Base-by-base conservation (phyloP, 2,797 vertebrate genomes). In the Potorous gilbertii region DNA sequence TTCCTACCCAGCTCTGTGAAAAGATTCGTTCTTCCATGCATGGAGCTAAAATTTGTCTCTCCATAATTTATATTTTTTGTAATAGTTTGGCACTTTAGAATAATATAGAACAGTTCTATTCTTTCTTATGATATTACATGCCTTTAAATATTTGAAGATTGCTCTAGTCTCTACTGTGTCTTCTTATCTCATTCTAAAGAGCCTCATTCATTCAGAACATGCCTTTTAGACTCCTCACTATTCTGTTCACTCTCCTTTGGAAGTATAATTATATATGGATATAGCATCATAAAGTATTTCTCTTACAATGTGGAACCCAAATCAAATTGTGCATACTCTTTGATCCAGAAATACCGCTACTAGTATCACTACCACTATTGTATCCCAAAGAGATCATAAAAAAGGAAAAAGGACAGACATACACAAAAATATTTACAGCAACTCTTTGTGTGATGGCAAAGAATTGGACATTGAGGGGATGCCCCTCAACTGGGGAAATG, bases 141-240 rank as follows among this genome's bases (percentile, higher is more conserved):
- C 54, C 57, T 52, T 27, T 91, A 91, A 34, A 56, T 13, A 52
- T n/a, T 34, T 8, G 56, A 92, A 52, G 59, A 62, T 31, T 14
- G 12, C 4, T 62, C 0, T 13, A 4, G 4, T 4, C 0, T 2
- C 3, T 28, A 4, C 3, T 29, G 10, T 54, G 11, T 0, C 40
- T 50, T 3, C 18, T 6, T 50, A 1, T 55, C 46, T 57, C 91
- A 81, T 8, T 4, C 5, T 46, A n/a, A 28, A 52, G 59, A 0
- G 14, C 54, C 1, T 54, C 52, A 2, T 34, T 62, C 59, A 16
- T 40, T 55, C 89, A 10, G 55, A 27, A 12, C 0, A 6, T 2
- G 91, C 18, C 13, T 21, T 31, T 13, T 90, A 94, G 59, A 28
- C 5, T 2, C 0, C 28, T 74, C 74, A 1, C 12, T 34, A 14